Evolutionary conservation across 2,797 vertebrate genomes (phyloP).

Genomic region (Ciconia nigra): DNA sequence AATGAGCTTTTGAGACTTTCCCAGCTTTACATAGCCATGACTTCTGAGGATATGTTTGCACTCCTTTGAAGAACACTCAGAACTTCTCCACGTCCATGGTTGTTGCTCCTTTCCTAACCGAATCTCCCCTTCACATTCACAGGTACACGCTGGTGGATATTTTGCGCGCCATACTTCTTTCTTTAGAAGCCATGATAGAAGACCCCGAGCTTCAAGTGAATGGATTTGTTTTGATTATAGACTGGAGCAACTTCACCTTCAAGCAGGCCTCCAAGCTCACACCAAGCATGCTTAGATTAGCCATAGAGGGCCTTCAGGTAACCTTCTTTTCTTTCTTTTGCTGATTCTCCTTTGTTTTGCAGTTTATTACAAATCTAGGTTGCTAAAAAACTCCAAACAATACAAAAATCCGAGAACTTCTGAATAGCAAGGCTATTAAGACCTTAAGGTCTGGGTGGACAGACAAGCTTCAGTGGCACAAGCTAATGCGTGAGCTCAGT

Average conservation of each 20-base stretch:
- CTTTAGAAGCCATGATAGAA: constrained; percentile 97
- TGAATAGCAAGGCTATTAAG: neutral
- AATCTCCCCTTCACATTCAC: neutral
- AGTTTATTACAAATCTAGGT: neutral
- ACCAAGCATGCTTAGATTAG: constrained; percentile 95
- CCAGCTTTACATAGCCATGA: neutral
- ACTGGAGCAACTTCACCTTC: constrained; percentile 99
- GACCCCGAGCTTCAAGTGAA: constrained; percentile 97
- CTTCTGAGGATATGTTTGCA: neutral
- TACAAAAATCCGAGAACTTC: neutral
- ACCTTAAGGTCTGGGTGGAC: neutral
- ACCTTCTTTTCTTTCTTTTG: neutral
- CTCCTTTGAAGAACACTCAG: neutral
- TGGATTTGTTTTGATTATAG: constrained; percentile 98
- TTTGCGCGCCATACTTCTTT: constrained; percentile 93
- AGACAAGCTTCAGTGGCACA: neutral
- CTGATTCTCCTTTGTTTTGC: neutral
- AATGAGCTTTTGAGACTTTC: neutral
- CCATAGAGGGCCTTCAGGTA: constrained; percentile 97
- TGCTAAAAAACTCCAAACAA: neutral
- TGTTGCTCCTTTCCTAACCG: neutral
- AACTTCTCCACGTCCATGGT: neutral
- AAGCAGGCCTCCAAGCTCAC: constrained; percentile 98
- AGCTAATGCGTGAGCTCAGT: neutral
- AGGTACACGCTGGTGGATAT: constrained; percentile 99